A percentile compares a stretch with the other conserved stretches of the same genome.
phyloP scores from a whole-genome alignment of 64 coral and sea anemone species.

The Astreopora myriophthalma region DNA sequence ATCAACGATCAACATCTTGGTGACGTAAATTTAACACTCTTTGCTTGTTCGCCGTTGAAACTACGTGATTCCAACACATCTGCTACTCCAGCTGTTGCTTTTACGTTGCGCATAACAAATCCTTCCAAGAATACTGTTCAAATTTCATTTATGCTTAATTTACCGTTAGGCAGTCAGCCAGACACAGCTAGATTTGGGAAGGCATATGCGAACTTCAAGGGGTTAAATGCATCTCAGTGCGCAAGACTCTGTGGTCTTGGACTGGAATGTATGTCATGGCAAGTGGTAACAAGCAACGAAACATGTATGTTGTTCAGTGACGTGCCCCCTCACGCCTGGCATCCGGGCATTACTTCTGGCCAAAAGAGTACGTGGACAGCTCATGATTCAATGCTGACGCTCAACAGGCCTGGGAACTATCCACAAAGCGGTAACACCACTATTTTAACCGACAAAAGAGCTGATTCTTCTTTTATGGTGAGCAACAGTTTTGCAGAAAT shows the following conservation, averaged over 20 bases:
- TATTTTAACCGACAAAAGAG: conserved; percentile 23
- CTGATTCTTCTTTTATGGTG: conserved; percentile 69
- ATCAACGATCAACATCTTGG: conserved; percentile 4
- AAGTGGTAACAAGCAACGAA: not conserved
- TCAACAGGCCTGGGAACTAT: conserved; percentile 64
- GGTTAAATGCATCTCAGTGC: not conserved
- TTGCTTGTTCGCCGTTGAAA: conserved; percentile 74
- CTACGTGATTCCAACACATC: conserved; percentile 79
- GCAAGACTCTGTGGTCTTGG: conserved; percentile 35
- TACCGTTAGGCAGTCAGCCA: conserved; percentile 78
- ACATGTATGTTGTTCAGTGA: conserved; percentile 75
- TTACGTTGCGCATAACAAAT: conserved; percentile 74
- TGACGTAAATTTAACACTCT: conserved; percentile 67
- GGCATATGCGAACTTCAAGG: not conserved
- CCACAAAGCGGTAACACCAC: conserved; percentile 81
- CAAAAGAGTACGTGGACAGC: conserved; percentile 62
- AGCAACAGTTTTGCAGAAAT: conserved; percentile 68
- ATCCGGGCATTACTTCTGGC: conserved; percentile 57
- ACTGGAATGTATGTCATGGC: conserved; percentile 61
- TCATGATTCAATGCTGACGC: conserved; percentile 65
- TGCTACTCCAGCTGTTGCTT: conserved; percentile 76
- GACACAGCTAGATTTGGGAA: conserved; percentile 71
- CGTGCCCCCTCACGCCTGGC: conserved; percentile 76
- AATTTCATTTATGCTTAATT: conserved; percentile 79
- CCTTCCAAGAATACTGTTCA: conserved; percentile 40